These are phyloP conservation scores for Hesperia comma DNA, from an alignment of 2,888 invertebrate species.

Conservation along the genomic window DNA sequence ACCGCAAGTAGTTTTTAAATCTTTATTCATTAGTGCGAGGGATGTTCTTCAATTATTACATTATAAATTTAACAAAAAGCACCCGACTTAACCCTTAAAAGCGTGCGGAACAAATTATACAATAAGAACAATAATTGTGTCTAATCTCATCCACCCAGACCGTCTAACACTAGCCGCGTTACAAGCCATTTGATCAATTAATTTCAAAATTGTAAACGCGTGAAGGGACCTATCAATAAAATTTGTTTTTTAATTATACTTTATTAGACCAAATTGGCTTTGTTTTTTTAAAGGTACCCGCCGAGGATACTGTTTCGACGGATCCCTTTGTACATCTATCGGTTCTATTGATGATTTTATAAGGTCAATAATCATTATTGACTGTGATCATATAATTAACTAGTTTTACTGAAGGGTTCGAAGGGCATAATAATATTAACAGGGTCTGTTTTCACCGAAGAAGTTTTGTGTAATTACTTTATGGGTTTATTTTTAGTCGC, in stretches of 20 bases:
- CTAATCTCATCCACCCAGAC: constrained; percentile 62
- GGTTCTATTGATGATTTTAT: constrained; percentile 81
- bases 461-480: constrained; percentile 25
- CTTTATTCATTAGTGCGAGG: background rate
- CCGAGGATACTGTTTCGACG: constrained; percentile 59
- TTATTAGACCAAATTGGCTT: constrained; percentile 78
- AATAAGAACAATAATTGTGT: constrained; percentile 60
- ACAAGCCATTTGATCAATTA: constrained; percentile 77
- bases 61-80: constrained; percentile 61
- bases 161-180: constrained; percentile 53
- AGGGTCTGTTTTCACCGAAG: constrained; percentile 27
- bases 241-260: constrained; percentile 78
- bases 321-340: constrained; percentile 68
- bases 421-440: constrained; percentile 46
- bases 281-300: constrained; percentile 66
- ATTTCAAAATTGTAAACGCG: constrained; percentile 63
- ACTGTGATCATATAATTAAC: constrained; percentile 78
- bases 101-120: constrained; percentile 69
- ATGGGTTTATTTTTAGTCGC: background rate
- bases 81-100: constrained; percentile 63
- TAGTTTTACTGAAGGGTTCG: constrained; percentile 65
- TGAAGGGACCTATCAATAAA: constrained; percentile 74
- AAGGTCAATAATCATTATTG: constrained; percentile 81
- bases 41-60: constrained; percentile 36
- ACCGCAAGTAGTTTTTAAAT: too few relatives aligned